Evolutionary conservation across 2,797 vertebrate species (phyloP), one percentile per base, ranked within the genome.

Genomic region (Ispidina lecontei): DNA sequence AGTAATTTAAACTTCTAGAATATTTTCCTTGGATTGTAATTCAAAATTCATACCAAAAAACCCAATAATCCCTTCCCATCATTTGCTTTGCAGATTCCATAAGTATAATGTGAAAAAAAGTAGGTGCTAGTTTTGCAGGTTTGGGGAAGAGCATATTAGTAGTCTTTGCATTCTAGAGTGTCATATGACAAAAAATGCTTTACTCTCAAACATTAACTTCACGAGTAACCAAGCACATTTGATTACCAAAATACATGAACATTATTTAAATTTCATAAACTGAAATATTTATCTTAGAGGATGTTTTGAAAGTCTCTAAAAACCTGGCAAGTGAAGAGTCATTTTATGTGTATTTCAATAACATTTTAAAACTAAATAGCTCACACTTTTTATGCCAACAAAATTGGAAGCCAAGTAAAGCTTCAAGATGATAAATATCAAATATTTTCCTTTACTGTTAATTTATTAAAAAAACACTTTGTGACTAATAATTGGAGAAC

Each of bases 231-330:
- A 85, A 85, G 15, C 20, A 74, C 13, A 79, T 39, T 26, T 75
- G 55, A 80, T 68, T 67, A 80, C 49, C 59, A 58, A 77, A 89
- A 75, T 15, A 52, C 7, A 21, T 72, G 82, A 83, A 29, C 63
- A 90, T 9, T 81, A 56, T 52, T 90, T 87, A 47, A 9, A 60
- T 56, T 84, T 87, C 68, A 74, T 71, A 54, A 81, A 89, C 60
- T 52, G n/a, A 12, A 83, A 87, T 62, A 46, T 58, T 94, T 94
- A 86, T 74, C 21, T 80, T 37, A 4, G 41, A 78, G 11, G 15
- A 75, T 76, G 72, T 65, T 90, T 87, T 88, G 70, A 91, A 94
- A 94, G 75, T n/a, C 47, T 89, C 58, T 14, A 65, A 86, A 95
- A 71, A 49, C 47, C 49, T 76, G 79, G 26, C 46, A 90, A 85